Percentiles rank a stretch among this genome's conserved stretches.
Conservation (phyloP, 2,888 invertebrate genomes). For the Eretmocerus hayati region DNA sequence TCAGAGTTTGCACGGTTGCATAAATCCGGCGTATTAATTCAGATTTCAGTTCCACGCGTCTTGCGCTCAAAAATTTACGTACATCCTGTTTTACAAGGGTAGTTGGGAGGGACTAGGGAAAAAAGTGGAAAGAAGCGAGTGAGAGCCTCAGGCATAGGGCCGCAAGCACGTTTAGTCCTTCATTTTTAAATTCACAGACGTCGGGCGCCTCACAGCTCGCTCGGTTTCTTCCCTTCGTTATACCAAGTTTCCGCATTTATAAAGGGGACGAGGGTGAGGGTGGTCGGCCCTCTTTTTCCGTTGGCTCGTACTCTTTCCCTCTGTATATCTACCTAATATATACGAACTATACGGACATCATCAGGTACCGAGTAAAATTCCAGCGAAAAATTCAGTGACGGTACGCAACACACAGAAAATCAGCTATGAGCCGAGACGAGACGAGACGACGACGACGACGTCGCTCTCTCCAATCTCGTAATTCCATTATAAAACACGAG, state of each 20-base stretch:
- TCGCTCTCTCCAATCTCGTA: constrained; percentile 21
- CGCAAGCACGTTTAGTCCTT: too few species aligned
- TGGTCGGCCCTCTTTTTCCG: too few species aligned
- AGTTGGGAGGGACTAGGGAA: too few species aligned
- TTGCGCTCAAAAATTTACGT: too few species aligned
- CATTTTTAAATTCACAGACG: constrained; percentile 19
- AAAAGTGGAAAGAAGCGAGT: too few species aligned
- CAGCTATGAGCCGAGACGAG: not conserved
- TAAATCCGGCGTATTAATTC: too few species aligned
- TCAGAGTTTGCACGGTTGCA: too few species aligned
- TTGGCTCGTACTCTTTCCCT: not conserved
- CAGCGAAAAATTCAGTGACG: constrained; percentile 21
- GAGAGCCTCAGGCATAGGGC: too few species aligned
- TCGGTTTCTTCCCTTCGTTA: constrained; percentile 16
- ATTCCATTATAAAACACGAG: constrained; percentile 18
- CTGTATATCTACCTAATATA: too few species aligned
- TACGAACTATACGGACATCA: too few species aligned
- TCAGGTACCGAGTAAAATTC: constrained; percentile 8
- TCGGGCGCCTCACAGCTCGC: not conserved
- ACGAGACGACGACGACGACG: constrained; percentile 1
- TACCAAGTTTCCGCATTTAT: constrained; percentile 20
- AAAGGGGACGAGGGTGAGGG: constrained; percentile 6
- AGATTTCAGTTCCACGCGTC: too few species aligned
- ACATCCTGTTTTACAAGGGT: too few species aligned
- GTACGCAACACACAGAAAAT: not conserved